Conservation (phyloP, 2,113 vertebrate genomes). For the Phasianus colchicus region DNA sequence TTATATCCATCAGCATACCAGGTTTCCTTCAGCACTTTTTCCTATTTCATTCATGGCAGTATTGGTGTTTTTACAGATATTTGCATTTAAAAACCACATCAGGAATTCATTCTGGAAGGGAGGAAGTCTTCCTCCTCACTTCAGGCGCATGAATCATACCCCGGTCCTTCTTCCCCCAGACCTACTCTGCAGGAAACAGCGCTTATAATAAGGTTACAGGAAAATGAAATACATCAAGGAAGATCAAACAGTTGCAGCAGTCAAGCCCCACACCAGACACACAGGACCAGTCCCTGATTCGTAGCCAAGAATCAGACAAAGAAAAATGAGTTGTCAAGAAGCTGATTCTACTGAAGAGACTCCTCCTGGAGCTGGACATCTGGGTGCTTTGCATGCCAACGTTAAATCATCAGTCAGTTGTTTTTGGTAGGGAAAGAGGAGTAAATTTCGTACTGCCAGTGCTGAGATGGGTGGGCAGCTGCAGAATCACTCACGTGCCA, state of each 20-base stretch:
- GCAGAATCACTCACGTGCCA: not conserved
- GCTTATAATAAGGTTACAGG: constrained; percentile 4
- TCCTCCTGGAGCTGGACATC: constrained; percentile 70
- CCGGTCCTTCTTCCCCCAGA: not conserved
- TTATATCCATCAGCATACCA: not conserved
- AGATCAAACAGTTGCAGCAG: constrained; percentile 55
- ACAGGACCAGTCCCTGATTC: constrained; percentile 39
- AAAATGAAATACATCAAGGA: constrained; percentile 44
- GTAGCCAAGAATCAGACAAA: constrained; percentile 68
- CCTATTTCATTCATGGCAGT: not conserved
- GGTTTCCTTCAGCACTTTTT: not conserved
- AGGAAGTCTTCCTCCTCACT: not conserved
- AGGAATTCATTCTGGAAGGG: not conserved
- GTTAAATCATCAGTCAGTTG: constrained; percentile 50
- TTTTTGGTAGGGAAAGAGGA: not conserved
- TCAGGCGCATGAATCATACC: not conserved
- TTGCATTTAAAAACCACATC: not conserved
- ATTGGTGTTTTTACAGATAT: not conserved
- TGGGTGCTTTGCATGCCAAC: constrained; percentile 68
- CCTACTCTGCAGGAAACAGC: not conserved
- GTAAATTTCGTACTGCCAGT: not conserved
- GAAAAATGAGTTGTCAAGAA: constrained; percentile 73
- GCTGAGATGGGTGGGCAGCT: not conserved
- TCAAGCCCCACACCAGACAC: not conserved
- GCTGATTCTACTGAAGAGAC: constrained; percentile 64